Evolutionary conservation across 2,797 vertebrate genomes (phyloP).

Genomic region (Lepidocolaptes lacrymiger): DNA sequence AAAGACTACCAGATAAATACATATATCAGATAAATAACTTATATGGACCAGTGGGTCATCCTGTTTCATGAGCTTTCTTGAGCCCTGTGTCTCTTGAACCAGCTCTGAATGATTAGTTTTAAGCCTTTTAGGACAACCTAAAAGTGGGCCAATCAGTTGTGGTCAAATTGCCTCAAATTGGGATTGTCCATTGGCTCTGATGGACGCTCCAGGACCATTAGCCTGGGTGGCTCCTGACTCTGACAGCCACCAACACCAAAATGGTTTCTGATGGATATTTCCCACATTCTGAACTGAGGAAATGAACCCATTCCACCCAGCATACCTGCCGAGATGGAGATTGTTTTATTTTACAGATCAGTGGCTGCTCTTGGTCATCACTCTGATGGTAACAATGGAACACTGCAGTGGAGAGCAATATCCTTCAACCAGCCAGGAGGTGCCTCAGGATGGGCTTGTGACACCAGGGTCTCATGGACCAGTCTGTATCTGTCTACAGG

Average conservation of each 20-base stretch:
- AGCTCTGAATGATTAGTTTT: background rate
- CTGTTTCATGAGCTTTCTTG: background rate
- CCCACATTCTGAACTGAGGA: background rate
- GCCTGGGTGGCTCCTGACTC: background rate
- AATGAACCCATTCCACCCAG: accelerated
- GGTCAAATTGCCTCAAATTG: background rate
- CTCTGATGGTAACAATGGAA: background rate
- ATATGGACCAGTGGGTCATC: background rate
- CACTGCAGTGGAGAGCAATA: background rate
- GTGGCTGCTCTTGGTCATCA: background rate
- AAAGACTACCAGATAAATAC: background rate
- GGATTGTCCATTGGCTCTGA: background rate
- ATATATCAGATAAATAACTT: background rate
- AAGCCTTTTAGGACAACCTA: background rate
- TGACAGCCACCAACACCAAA: background rate
- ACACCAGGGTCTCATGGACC: background rate
- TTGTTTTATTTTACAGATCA: background rate
- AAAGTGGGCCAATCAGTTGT: background rate
- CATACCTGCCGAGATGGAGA: accelerated
- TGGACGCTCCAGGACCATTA: background rate
- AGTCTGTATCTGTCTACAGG: background rate
- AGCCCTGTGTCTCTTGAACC: background rate
- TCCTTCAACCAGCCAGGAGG: background rate
- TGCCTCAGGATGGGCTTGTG: background rate
- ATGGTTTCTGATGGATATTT: background rate